Conservation (phyloP, 2,797 vertebrate genomes). For the Enteromius fasciolatus region DNA sequence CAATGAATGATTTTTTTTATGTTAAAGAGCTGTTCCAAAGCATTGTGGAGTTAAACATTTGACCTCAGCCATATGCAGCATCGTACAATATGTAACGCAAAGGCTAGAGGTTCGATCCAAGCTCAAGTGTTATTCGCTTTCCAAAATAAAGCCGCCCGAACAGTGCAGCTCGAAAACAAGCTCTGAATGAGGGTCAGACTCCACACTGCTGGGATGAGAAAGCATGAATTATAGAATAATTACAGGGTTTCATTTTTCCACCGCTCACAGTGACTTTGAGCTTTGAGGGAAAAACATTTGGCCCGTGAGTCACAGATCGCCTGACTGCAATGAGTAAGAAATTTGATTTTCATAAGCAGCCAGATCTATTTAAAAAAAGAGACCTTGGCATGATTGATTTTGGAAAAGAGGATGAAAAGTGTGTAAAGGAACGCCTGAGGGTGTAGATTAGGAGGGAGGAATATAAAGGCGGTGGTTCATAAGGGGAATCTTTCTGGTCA, state of each 20-base stretch:
- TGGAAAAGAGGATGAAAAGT: constrained; percentile 34
- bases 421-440: constrained; percentile 31
- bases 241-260: constrained; percentile 55
- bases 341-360: constrained; percentile 42
- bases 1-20: background rate
- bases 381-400: constrained; percentile 54
- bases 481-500: constrained; percentile 61
- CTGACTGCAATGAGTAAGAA: constrained; percentile 35
- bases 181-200: constrained; percentile 32
- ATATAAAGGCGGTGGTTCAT: constrained; percentile 61
- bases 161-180: constrained; percentile 14
- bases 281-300: constrained; percentile 44
- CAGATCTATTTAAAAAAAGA: constrained; percentile 46
- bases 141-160: constrained; percentile 40
- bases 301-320: constrained; percentile 47
- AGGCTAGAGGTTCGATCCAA: constrained; percentile 2
- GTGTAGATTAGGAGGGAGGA: constrained; percentile 30
- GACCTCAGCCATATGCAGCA: constrained; percentile 73
- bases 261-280: constrained; percentile 39
- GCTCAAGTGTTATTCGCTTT: constrained; percentile 34
- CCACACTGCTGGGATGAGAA: constrained; percentile 51
- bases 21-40: background rate
- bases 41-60: constrained; percentile 44
- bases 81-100: constrained; percentile 18
- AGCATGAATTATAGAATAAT: constrained; percentile 60